Percentiles rank a stretch among this genome's conserved stretches.
These are phyloP conservation scores for Azemiops feae DNA, from an alignment of 2,113 vertebrate species.

Conservation along the genomic window DNA sequence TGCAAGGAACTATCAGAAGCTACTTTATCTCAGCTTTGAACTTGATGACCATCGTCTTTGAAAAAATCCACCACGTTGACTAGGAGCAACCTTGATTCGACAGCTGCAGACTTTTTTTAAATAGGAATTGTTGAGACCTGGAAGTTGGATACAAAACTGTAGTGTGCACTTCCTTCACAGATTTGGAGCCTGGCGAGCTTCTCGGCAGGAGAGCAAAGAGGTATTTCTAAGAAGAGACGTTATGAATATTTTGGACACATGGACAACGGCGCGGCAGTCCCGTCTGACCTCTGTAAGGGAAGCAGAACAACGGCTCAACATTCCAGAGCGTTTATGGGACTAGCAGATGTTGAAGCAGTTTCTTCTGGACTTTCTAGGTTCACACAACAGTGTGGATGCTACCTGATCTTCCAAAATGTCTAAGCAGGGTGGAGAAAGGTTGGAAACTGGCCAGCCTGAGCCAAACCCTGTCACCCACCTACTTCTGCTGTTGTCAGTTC, in stretches of 20 bases:
- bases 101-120: neutral
- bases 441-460: neutral
- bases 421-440: neutral
- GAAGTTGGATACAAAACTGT: neutral
- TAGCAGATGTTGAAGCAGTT: neutral
- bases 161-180: neutral
- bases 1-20: neutral
- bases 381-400: neutral
- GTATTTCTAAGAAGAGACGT: neutral
- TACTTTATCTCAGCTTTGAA: neutral
- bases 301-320: neutral
- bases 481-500: neutral
- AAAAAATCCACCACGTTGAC: neutral
- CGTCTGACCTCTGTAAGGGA: neutral
- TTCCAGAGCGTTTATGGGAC: neutral
- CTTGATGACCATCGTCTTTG: neutral
- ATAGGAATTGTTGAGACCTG: neutral
- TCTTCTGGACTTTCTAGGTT: neutral
- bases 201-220: neutral
- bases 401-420: neutral
- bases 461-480: neutral
- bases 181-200: neutral
- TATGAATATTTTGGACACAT: neutral
- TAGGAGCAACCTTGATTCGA: neutral
- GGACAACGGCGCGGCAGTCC: neutral